Conservation (phyloP, 2,113 vertebrate genomes). For the Hyaena hyaena region DNA sequence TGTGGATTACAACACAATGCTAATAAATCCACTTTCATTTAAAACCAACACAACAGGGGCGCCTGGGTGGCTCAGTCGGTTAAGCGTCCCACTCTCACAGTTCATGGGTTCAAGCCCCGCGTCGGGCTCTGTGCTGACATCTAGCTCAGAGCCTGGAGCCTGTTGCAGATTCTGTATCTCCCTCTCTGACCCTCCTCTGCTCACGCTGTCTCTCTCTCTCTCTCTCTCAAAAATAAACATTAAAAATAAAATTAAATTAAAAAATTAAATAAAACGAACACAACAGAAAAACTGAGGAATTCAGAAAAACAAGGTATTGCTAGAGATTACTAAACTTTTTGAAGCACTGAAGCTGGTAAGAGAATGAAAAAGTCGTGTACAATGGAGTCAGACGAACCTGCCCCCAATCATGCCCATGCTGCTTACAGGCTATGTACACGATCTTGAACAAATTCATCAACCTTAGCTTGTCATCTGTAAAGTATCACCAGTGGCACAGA, state of each 20-base stretch:
- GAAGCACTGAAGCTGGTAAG: background rate
- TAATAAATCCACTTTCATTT: slow-evolving; percentile 19
- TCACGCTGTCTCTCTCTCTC: no score
- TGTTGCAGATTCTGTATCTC: no score
- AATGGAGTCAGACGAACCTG: background rate
- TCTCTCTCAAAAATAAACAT: no score
- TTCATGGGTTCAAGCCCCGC: no score
- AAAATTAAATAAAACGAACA: background rate
- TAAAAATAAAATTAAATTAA: no score
- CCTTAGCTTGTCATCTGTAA: background rate
- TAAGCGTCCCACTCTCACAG: no score
- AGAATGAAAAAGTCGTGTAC: background rate
- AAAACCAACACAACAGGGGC: background rate
- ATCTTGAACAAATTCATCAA: background rate
- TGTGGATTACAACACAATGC: background rate
- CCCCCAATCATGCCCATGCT: background rate
- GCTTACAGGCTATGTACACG: background rate
- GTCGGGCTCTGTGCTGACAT: no score
- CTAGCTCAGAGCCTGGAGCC: no score
- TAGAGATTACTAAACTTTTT: background rate
- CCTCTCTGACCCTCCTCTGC: no score
- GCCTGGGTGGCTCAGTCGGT: no score
- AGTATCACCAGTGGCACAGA: background rate
- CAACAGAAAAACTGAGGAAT: background rate
- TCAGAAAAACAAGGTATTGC: background rate